Evolutionary conservation across 2,113 vertebrate genomes (phyloP).

Genomic region (Zootoca vivipara): DNA sequence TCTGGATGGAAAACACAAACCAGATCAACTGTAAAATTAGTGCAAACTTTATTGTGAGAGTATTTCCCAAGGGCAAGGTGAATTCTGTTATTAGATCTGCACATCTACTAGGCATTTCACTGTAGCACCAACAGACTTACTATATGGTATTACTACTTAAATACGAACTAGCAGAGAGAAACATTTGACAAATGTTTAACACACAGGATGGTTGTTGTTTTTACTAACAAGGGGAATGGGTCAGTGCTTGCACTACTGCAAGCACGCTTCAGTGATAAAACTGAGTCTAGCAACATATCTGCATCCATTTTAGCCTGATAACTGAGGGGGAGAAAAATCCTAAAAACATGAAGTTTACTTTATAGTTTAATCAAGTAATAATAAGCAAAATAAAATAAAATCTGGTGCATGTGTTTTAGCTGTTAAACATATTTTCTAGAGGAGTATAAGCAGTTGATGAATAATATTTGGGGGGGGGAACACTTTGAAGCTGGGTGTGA

Average conservation of each 20-base stretch:
- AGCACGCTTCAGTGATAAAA: neutral
- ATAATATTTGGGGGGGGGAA: neutral
- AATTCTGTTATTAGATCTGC: neutral
- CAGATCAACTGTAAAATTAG: neutral
- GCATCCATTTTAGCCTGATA: neutral
- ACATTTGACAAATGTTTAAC: neutral
- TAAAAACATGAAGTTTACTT: neutral
- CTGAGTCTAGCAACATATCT: neutral
- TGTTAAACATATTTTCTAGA: neutral
- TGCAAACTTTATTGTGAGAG: neutral
- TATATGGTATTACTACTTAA: neutral
- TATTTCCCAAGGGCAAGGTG: neutral
- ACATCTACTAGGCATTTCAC: neutral
- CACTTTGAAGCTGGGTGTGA: neutral
- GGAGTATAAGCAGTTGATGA: too few species aligned
- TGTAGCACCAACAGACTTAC: neutral
- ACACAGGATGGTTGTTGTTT: neutral
- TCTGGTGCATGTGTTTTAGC: neutral
- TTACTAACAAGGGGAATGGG: neutral
- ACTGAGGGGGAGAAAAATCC: neutral
- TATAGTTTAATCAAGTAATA: neutral
- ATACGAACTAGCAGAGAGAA: neutral
- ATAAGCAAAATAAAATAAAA: neutral
- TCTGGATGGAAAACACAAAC: neutral
- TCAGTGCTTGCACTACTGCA: neutral